Base-by-base conservation (phyloP, 2,113 vertebrate genomes). In the Sardina pilchardus region DNA sequence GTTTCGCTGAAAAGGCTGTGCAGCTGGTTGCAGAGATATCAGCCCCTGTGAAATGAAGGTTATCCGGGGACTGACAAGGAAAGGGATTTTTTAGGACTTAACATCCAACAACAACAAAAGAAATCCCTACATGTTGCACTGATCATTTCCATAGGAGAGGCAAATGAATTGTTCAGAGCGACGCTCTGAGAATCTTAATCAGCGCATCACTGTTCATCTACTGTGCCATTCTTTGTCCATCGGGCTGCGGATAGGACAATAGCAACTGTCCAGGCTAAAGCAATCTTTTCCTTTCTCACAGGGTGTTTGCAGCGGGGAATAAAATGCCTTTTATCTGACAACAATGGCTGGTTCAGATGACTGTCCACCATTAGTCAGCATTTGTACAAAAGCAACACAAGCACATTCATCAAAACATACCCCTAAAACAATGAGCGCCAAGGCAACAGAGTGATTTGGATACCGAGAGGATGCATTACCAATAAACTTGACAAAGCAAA, bases 251-350 rank as follows among this genome's bases (percentile, higher is more conserved):
- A 24, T 26, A 75, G 59, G n/a, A 53, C 82, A 88, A 81, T 45
- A 75, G 36, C 75, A 81, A 47, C 85, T 26, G 85, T 84, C 81
- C 48, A 63, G 48, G 84, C 81, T 81, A 89, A 53, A 88, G 67
- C 67, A 30, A 30, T 89, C 48, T 53, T 86, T 84, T 83, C 30
- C 86, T 85, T 71, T 86, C 82, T 85, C 90, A 91, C 91, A 89
- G 86, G 88, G 88, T 56, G 86, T 84, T 44, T n/a, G 89, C 89
- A 71, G 85, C 48, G 21, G 87, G 86, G 89, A 88, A 88, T 75
- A 30, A 75, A 92, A 91, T 90, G 87, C 89, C 89, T 90, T 91
- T 78, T 85, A 87, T 89, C 86, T 83, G 83, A 88, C 89, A 88
- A 88, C 85, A 81, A 71, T 82, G 82, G 88, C 91, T 83, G 90